These are phyloP conservation scores for Pomatorhinus ruficollis DNA, from an alignment of 2,113 vertebrate species.

Conservation along the genomic window DNA sequence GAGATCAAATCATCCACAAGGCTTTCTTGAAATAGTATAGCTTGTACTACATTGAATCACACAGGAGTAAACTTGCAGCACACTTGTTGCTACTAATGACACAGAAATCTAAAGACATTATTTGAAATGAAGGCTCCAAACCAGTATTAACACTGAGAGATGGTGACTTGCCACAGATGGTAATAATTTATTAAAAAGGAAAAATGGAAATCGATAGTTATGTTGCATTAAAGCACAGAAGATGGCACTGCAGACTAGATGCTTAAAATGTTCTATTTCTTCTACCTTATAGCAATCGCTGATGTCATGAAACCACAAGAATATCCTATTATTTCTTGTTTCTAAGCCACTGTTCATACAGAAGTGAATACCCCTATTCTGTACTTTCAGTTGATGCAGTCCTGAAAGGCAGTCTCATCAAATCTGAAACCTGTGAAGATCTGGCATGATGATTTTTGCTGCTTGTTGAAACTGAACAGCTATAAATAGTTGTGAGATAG, in stretches of 20 bases:
- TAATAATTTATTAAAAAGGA: background rate
- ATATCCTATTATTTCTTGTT: conserved; percentile 11
- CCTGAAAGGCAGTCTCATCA: background rate
- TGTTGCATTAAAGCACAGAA: conserved; percentile 48
- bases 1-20: background rate
- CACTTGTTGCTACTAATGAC: background rate
- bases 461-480: background rate
- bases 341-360: background rate
- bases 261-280: background rate
- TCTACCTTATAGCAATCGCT: background rate
- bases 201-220: background rate
- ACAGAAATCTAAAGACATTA: background rate
- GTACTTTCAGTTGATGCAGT: background rate
- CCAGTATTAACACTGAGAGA: background rate
- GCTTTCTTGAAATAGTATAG: background rate
- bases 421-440: background rate
- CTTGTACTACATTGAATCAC: background rate
- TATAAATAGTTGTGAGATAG: background rate
- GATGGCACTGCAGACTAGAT: conserved; percentile 64
- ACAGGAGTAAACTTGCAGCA: background rate
- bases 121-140: background rate
- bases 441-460: background rate
- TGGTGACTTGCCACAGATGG: background rate
- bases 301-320: background rate
- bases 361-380: background rate